Evolutionary conservation across 2,113 vertebrate genomes (phyloP).

Genomic region (Arothron firmamentum): DNA sequence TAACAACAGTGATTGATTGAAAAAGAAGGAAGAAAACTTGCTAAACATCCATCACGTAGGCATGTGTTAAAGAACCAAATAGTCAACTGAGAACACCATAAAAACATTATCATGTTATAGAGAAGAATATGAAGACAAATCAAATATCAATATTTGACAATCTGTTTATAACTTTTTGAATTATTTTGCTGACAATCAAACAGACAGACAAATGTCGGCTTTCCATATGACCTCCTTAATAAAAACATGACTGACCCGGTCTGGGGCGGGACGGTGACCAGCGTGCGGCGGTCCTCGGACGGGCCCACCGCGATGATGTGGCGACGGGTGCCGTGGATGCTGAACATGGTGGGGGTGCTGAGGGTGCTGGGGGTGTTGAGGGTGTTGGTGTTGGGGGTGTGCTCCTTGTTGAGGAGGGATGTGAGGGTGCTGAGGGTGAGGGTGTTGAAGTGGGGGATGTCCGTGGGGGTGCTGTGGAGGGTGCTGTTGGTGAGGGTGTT

Average conservation of each 20-base stretch:
- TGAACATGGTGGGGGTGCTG: constrained; percentile 64
- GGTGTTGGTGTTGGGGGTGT: constrained; percentile 58
- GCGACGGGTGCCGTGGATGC: constrained; percentile 67
- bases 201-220: too few relatives aligned
- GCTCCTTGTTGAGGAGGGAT: constrained; percentile 58
- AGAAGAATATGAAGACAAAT: too few relatives aligned
- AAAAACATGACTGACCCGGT: constrained; percentile 84
- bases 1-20: constrained; percentile 61
- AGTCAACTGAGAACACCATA: too few relatives aligned
- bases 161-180: too few relatives aligned
- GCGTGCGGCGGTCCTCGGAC: constrained; percentile 81
- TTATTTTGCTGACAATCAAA: too few relatives aligned
- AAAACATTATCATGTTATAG: too few relatives aligned
- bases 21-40: constrained; percentile 71
- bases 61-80: too few relatives aligned
- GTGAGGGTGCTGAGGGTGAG: constrained; percentile 62
- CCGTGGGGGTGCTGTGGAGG: constrained; percentile 61
- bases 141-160: too few relatives aligned
- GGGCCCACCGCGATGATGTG: constrained; percentile 71
- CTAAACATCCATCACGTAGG: background rate
- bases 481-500: constrained; percentile 59
- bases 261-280: constrained; percentile 91
- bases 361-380: constrained; percentile 47
- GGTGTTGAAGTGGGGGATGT: constrained; percentile 55
- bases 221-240: background rate